phyloP scores from a whole-genome alignment of 2,888 invertebrate species.

The Temnothorax ravouxi region DNA sequence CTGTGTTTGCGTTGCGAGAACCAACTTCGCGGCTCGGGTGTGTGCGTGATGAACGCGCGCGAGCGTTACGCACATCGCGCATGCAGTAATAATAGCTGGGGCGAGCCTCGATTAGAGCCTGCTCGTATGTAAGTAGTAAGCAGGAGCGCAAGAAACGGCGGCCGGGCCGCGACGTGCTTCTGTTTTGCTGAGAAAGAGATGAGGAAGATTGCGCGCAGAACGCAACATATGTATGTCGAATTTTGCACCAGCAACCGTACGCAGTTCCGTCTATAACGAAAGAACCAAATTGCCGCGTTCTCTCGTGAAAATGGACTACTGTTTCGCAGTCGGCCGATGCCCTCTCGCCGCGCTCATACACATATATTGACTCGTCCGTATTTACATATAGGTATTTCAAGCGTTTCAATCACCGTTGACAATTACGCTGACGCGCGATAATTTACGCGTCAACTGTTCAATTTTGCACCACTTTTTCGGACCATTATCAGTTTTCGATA shows the following conservation, averaged over 20 bases:
- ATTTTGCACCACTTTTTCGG: not conserved
- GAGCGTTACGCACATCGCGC: constrained; percentile 35
- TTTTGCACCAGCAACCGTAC: constrained; percentile 37
- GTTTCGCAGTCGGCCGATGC: constrained; percentile 12
- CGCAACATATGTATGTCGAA: constrained; percentile 13
- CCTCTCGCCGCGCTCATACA: not conserved
- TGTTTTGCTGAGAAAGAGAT: constrained; percentile 41
- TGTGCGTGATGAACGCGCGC: constrained; percentile 8
- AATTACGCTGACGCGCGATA: constrained; percentile 45
- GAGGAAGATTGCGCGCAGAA: not conserved
- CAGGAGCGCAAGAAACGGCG: constrained; percentile 48
- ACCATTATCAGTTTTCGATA: constrained; percentile 32
- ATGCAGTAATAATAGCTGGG: constrained; percentile 64
- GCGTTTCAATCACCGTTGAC: constrained; percentile 24
- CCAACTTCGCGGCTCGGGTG: constrained; percentile 4
- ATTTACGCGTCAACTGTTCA: constrained; percentile 26
- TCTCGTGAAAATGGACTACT: constrained; percentile 33
- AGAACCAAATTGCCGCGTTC: constrained; percentile 43
- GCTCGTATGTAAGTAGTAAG: constrained; percentile 50
- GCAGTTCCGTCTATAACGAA: constrained; percentile 47
- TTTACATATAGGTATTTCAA: constrained; percentile 31
- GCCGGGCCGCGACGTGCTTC: constrained; percentile 26
- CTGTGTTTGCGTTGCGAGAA: constrained; percentile 32
- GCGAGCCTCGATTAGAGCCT: constrained; percentile 49
- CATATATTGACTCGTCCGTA: not conserved